Percentiles rank a stretch among this genome's conserved stretches.
Evolutionary conservation across 1,140 invertebrate species (phyloP).

Genomic region (Listronotus bonariensis): DNA sequence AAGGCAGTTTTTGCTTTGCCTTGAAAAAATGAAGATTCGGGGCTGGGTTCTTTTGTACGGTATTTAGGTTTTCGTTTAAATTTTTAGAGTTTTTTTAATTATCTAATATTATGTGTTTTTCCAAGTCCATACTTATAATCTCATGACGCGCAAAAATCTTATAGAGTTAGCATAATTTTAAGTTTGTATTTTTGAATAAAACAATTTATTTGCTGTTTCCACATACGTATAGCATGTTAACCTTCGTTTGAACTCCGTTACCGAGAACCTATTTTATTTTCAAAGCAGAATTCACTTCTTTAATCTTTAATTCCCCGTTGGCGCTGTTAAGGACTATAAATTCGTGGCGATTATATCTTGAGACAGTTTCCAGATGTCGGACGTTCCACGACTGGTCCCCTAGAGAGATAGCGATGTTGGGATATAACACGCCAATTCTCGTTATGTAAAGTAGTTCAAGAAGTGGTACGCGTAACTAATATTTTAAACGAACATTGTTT

Average conservation of each 20-base stretch:
- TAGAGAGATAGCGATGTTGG: conserved; percentile 28
- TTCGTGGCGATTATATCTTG: conserved; percentile 32
- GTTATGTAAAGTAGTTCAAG: conserved; percentile 4
- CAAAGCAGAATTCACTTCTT: conserved; percentile 12
- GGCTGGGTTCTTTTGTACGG: no score
- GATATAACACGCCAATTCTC: conserved; percentile 22
- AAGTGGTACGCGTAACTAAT: neutral
- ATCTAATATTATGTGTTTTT: no score
- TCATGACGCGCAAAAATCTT: no score
- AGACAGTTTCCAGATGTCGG: conserved; percentile 33
- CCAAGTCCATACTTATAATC: no score
- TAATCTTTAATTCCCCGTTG: conserved; percentile 29
- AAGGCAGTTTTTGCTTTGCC: no score
- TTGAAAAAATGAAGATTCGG: no score
- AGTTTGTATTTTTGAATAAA: no score
- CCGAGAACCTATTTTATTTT: conserved; percentile 22
- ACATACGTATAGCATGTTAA: conserved; percentile 12
- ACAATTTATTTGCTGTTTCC: neutral
- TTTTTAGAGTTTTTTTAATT: no score
- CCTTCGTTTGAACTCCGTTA: conserved; percentile 2
- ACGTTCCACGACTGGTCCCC: conserved; percentile 31
- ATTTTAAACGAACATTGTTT: neutral
- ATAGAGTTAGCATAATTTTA: no score
- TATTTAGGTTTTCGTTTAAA: no score
- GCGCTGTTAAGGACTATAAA: conserved; percentile 30